Conservation (phyloP, 1,140 invertebrate genomes). For the Zaprionus ornatus region DNA sequence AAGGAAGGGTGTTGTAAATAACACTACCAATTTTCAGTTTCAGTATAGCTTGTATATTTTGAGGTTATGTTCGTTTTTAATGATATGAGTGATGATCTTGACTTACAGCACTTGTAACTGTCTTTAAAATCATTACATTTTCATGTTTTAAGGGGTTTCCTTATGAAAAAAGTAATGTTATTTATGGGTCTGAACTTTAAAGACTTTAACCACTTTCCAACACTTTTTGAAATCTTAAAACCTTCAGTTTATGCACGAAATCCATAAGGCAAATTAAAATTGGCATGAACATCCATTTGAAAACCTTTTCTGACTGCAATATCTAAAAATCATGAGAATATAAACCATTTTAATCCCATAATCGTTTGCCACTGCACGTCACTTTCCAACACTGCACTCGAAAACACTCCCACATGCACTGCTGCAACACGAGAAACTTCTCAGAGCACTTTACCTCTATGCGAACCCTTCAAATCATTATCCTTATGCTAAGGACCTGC, state of each 20-base stretch:
- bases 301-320: not conserved
- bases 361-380: not conserved
- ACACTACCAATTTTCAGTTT: no score
- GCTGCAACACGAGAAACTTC: constrained; percentile 21
- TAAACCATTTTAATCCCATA: not conserved
- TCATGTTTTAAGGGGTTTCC: rapidly evolving
- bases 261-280: no score
- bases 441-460: constrained; percentile 25
- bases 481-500: constrained; percentile 33
- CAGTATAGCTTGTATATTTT: no score
- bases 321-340: rapidly evolving
- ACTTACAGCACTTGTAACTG: no score
- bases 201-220: not conserved
- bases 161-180: no score
- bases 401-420: not conserved
- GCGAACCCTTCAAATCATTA: constrained; percentile 31
- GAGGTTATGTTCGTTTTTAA: no score
- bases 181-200: not conserved
- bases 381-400: not conserved
- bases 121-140: no score
- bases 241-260: no score
- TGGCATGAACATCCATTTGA: no score
- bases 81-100: no score
- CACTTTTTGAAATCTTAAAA: not conserved
- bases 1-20: no score